Base-by-base conservation (phyloP, 2,888 invertebrate species). In the Candidula unifasciata region DNA sequence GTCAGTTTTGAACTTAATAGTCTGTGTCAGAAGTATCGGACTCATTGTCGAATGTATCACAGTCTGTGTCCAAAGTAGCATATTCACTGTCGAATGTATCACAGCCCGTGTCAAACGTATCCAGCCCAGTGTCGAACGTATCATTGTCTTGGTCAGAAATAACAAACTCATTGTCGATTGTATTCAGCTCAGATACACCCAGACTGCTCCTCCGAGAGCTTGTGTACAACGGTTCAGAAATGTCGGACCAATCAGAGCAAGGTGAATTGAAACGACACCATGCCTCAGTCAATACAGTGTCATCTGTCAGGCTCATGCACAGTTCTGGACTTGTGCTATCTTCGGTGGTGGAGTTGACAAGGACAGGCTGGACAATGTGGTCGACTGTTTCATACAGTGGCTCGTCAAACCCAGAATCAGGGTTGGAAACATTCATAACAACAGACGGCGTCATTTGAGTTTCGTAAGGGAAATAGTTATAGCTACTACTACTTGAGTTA, bases 341-440 rank as follows among this genome's bases (percentile, higher is more conserved):
- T 73, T n/a, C 18, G 16, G 73, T 10, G 16, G 73, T 10, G 24
- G 13, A 24, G 10, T 73, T n/a, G n/a, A 13, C 27, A 27, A 54
- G 5, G 18, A 18, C 3, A 3, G 13, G 13, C 24, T 66, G 52
- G 30, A 33, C 52, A 30, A 27, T 24, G 54, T 5, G 60, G 2
- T 71, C 35, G 16, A 71, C 66, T 2, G 10, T 80, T 16, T 80
- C 82, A 10, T 73, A 74, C 18, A 74, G 8, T 1, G 74, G 74
- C 18, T 82, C 82, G 33, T 82, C 82, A 60, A 73, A 82, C 27
- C 82, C 82, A 8, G 82, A 82, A 21, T 82, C 82, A 0, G 37
- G 64, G 37, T 82, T 82, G 0, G 74, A 82, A 60, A 13, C 33
- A 35, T 52, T 30, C n/a, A 13, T 73, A 30, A 54, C 18, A 30